Conservation (phyloP, 2,797 vertebrate genomes). For the Allobates femoralis region DNA sequence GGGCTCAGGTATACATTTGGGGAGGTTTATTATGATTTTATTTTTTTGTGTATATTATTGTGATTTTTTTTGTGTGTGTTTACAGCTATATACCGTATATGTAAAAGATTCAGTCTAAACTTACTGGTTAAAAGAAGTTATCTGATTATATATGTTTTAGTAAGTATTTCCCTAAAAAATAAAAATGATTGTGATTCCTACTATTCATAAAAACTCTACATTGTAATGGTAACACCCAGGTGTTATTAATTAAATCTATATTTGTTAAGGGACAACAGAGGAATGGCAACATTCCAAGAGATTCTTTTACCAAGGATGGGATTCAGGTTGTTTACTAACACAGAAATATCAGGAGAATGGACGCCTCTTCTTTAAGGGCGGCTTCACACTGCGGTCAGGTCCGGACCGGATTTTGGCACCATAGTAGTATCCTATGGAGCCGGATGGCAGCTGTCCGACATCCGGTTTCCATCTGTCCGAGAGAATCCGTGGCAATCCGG, state of each 20-base stretch:
- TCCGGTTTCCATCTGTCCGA: too few species aligned
- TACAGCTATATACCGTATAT: slow-evolving; percentile 24
- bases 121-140: background rate
- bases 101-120: background rate
- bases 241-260: background rate
- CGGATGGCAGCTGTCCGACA: too few species aligned
- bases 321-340: background rate
- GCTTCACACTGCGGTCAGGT: too few species aligned
- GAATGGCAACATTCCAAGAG: background rate
- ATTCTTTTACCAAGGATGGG: background rate
- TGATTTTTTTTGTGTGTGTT: slow-evolving; percentile 43
- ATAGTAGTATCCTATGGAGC: too few species aligned
- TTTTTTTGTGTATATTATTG: slow-evolving; percentile 60
- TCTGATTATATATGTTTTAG: background rate
- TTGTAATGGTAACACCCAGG: background rate
- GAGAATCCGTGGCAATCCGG: too few species aligned
- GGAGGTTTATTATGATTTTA: slow-evolving; percentile 34
- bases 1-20: background rate
- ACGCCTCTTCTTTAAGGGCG: background rate
- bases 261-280: too few species aligned
- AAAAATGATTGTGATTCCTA: too few species aligned
- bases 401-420: too few species aligned
- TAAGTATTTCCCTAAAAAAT: background rate
- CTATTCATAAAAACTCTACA: too few species aligned
- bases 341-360: background rate